phyloP scores from a whole-genome alignment of 2,113 vertebrate genomes.

The Cyanoderma ruficeps region DNA sequence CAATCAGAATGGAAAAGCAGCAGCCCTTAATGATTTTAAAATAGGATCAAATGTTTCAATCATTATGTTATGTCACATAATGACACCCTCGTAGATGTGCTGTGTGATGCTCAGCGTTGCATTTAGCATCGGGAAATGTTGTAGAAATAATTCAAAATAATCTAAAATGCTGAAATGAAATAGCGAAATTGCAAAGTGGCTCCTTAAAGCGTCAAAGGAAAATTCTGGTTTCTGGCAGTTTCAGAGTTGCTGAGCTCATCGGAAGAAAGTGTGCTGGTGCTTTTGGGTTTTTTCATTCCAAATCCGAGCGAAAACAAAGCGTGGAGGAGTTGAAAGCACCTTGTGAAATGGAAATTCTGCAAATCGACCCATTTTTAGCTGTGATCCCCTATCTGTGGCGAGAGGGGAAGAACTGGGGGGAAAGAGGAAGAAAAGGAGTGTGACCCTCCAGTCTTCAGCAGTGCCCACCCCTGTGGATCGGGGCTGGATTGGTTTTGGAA shows the following conservation, averaged over 20 bases:
- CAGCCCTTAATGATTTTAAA: constrained; percentile 54
- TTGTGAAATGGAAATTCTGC: constrained; percentile 20
- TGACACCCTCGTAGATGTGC: background rate
- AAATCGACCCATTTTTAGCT: background rate
- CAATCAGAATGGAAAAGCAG: constrained; percentile 12
- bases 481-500: rapidly evolving
- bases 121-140: constrained; percentile 4
- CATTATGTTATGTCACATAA: constrained; percentile 39
- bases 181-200: background rate
- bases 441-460: rapidly evolving
- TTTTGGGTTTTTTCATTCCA: background rate
- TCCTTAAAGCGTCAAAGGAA: background rate
- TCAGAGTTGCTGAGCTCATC: background rate
- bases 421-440: background rate
- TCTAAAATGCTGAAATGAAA: background rate
- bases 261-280: background rate
- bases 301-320: background rate
- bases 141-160: constrained; percentile 50
- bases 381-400: rapidly evolving
- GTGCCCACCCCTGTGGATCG: rapidly evolving
- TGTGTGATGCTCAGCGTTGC: constrained; percentile 3
- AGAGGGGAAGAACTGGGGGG: background rate
- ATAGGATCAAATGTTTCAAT: constrained; percentile 44
- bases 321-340: background rate
- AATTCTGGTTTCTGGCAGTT: background rate